These are phyloP conservation scores for Catharus ustulatus DNA, from an alignment of 2,797 vertebrate species.

Conservation along the genomic window DNA sequence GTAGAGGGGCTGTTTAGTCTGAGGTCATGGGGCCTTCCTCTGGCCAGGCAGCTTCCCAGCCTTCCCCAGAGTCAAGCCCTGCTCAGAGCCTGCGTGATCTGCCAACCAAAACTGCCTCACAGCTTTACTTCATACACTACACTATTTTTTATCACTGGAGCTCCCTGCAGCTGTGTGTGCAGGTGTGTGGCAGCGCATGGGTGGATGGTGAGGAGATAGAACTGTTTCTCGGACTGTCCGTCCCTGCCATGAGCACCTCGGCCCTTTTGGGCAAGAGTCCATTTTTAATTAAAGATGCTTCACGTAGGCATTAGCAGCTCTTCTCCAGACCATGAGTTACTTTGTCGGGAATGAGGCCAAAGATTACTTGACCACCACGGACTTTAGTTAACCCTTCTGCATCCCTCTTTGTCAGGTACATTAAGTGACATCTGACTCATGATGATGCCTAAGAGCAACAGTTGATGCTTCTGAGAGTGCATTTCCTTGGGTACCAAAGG, in stretches of 20 bases:
- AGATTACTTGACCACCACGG: neutral
- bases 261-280: neutral
- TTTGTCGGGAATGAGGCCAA: neutral
- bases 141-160: neutral
- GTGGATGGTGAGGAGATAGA: neutral
- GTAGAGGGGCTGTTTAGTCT: conserved; percentile 39
- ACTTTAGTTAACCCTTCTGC: too few species aligned
- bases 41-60: neutral
- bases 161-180: neutral
- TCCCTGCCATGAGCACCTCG: accelerated
- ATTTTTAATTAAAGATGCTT: neutral
- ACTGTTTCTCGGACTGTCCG: neutral
- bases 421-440: neutral
- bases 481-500: neutral
- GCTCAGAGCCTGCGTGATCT: neutral
- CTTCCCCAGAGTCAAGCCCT: neutral
- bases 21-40: neutral
- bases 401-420: too few species aligned
- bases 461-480: neutral
- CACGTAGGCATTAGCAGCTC: neutral
- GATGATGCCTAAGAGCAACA: neutral
- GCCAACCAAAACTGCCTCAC: neutral
- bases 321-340: neutral
- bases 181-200: accelerated
- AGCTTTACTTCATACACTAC: neutral